These are phyloP conservation scores for Microplitis manilae DNA, from an alignment of 2,888 invertebrate genomes.

Conservation along the genomic window DNA sequence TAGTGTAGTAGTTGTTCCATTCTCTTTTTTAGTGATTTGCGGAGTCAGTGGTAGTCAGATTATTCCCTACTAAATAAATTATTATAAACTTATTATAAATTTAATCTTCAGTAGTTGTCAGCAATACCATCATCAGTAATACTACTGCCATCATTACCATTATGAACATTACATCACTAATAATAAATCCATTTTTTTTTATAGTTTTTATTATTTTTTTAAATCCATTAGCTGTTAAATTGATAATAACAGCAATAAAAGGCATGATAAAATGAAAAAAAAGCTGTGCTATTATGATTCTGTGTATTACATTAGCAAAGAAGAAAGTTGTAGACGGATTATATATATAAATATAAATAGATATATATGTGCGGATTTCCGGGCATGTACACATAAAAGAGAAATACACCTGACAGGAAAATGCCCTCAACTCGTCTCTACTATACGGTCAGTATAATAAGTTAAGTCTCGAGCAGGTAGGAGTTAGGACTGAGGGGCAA, in stretches of 20 bases:
- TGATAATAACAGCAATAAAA: not conserved
- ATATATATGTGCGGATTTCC: constrained; percentile 9
- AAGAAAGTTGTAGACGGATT: not conserved
- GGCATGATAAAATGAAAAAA: not conserved
- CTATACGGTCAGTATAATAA: no score
- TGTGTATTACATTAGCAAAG: not conserved
- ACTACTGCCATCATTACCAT: not conserved
- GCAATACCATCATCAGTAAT: no score
- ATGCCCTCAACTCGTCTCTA: constrained; percentile 33
- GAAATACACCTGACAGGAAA: constrained; percentile 46
- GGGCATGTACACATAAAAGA: constrained; percentile 19
- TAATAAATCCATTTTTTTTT: not conserved
- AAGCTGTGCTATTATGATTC: not conserved
- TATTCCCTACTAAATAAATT: not conserved
- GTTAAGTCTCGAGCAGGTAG: no score
- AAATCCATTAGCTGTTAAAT: not conserved
- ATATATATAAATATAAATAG: not conserved
- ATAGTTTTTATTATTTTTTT: not conserved
- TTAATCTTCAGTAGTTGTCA: not conserved
- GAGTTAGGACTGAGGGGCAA: no score
- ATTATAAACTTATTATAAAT: not conserved
- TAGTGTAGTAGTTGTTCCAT: not conserved
- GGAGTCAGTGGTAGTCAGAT: constrained; percentile 21
- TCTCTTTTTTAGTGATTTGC: constrained; percentile 10
- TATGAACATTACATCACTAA: not conserved